Percentiles rank a stretch among this genome's conserved stretches.
Evolutionary conservation across 2,113 vertebrate species (phyloP).

Genomic region (Actenoides hombroni): DNA sequence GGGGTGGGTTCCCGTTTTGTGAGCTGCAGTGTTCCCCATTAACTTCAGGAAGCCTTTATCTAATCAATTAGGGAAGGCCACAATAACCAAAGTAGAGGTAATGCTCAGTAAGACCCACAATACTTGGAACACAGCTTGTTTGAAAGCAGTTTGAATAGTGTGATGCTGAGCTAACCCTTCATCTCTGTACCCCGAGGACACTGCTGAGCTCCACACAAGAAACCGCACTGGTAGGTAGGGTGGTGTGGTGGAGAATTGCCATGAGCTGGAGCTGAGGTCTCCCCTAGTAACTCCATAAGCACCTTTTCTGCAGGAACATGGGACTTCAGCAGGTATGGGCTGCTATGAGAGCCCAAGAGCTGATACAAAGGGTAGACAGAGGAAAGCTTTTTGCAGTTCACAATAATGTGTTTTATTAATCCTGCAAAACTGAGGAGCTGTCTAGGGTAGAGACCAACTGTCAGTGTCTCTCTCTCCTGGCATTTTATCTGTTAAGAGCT

Average conservation of each 20-base stretch:
- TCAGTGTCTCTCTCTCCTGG: neutral
- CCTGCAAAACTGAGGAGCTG: neutral
- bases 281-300: neutral
- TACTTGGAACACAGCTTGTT: neutral
- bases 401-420: neutral
- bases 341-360: neutral
- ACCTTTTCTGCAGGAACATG: neutral
- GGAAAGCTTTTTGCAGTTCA: rapidly evolving
- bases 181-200: neutral
- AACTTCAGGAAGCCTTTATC: constrained; percentile 28
- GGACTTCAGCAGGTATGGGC: neutral
- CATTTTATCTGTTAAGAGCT: neutral
- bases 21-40: neutral
- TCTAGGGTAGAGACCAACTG: neutral
- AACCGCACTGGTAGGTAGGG: neutral
- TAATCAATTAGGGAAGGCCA: neutral
- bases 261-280: neutral
- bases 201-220: neutral
- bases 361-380: neutral
- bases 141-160: neutral
- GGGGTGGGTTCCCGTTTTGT: neutral
- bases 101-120: neutral
- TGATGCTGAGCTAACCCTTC: neutral
- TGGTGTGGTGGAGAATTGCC: neutral
- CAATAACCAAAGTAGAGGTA: neutral